Evolutionary conservation across 2,888 invertebrate genomes (phyloP), one percentile per base, ranked within the genome.

Genomic region (Ophraella communa): DNA sequence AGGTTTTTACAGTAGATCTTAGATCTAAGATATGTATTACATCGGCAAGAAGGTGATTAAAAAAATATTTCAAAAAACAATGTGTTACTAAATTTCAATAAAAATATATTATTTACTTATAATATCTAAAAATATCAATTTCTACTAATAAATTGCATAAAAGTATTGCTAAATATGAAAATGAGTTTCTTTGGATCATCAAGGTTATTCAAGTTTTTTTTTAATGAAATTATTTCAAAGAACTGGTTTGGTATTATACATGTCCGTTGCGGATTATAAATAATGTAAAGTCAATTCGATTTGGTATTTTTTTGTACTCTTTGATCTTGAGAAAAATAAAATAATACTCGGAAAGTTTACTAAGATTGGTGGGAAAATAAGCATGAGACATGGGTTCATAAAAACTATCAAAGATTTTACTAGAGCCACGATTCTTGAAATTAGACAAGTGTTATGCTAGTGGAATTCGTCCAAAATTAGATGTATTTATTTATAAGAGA

Each of bases 141-240:
- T 20, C 59, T 20, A 52, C 18, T 23, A 47, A 58, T 35, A 45
- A 18, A 23, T 59, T 52, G 52, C 59, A 60, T 44, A 60, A 44
- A 53, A 7, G 20, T 17, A 60, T 60, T 44, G 21, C 52, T 44
- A 44, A 60, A 44, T 52, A 60, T 60, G 60, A 52, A 53, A 60
- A 60, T 60, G 23, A 18, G 20, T 60, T 60, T 60, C 52, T 52
- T 60, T 30, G 17, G 27, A n/a, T 30, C 53, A 42, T 53, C 60
- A 60, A 60, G 60, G 60, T 60, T 54, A 51, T 35, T 27, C 14
- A 5, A 8, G 39, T 52, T 59, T 59, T 59, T 51, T 27, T 24
- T 51, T 30, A 30, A 49, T 21, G 10, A 49, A 17, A 8, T n/a
- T 44, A 53, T 60, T 60, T 30, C 52, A 60, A 52, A 60, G 42